Evolutionary conservation across 1,140 invertebrate species (phyloP).

Genomic region (Palaemon carinicauda): DNA sequence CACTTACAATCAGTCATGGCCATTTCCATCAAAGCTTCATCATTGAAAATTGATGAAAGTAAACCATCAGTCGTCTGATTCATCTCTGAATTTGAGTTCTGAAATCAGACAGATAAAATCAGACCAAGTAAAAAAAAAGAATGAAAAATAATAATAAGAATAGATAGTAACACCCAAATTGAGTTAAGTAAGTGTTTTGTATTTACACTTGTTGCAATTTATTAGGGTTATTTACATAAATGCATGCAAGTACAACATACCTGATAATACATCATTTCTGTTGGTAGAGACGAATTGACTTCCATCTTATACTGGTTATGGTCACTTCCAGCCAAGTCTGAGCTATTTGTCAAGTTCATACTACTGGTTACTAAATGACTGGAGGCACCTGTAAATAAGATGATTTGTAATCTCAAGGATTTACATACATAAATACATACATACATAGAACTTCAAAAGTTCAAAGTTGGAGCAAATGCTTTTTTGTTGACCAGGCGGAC

Average conservation of each 20-base stretch:
- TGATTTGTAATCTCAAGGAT: neutral
- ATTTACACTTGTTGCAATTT: neutral
- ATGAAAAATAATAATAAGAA: slow-evolving; percentile 64
- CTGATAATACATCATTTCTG: slow-evolving; percentile 53
- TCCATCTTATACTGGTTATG: slow-evolving; percentile 52
- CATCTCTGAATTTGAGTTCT: slow-evolving; percentile 66
- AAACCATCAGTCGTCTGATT: slow-evolving; percentile 70
- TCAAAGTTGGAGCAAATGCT: no score
- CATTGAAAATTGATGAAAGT: slow-evolving; percentile 83
- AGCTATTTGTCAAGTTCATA: slow-evolving; percentile 50
- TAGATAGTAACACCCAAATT: slow-evolving; percentile 73
- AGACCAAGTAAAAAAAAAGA: neutral
- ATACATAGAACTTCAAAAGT: no score
- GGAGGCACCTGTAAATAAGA: slow-evolving; percentile 29
- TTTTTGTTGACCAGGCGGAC: no score
- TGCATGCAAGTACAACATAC: neutral
- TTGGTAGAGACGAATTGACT: slow-evolving; percentile 25
- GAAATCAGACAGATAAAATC: neutral
- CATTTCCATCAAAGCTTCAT: slow-evolving; percentile 90
- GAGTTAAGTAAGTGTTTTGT: neutral
- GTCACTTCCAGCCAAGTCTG: slow-evolving; percentile 43
- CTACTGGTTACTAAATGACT: slow-evolving; percentile 47
- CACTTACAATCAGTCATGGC: slow-evolving; percentile 83
- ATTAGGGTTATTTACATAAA: neutral
- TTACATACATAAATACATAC: no score